Evolutionary conservation across 2,888 invertebrate genomes (phyloP).

Genomic region (Pheosia tremula): DNA sequence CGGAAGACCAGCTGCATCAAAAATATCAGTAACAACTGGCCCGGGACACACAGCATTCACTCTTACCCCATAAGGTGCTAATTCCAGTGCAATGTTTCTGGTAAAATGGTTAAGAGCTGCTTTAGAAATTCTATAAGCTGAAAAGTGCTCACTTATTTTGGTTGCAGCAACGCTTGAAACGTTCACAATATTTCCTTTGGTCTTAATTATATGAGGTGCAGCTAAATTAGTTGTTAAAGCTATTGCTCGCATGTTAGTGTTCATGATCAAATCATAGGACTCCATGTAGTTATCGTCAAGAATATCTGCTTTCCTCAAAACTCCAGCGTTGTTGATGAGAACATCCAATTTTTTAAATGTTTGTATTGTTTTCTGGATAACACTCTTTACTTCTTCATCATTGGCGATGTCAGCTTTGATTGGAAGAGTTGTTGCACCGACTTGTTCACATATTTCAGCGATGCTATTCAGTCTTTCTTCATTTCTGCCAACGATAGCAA

Average conservation of each 20-base stretch:
- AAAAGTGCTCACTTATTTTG: slow-evolving; percentile 8
- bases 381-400: slow-evolving; percentile 40
- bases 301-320: slow-evolving; percentile 24
- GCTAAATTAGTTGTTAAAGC: slow-evolving; percentile 46
- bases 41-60: slow-evolving; percentile 74
- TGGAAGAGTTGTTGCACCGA: slow-evolving; percentile 33
- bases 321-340: slow-evolving; percentile 54
- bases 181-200: slow-evolving; percentile 55
- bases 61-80: slow-evolving; percentile 88
- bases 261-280: slow-evolving; percentile 47
- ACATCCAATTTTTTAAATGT: slow-evolving; percentile 49
- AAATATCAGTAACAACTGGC: slow-evolving; percentile 78
- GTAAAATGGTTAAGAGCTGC: slow-evolving; percentile 50
- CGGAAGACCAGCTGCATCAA: slow-evolving; percentile 14
- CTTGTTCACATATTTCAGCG: slow-evolving; percentile 47
- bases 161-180: slow-evolving; percentile 44
- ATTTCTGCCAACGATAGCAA: slow-evolving; percentile 87
- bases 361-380: slow-evolving; percentile 44
- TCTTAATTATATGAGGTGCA: slow-evolving; percentile 43
- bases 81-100: slow-evolving; percentile 80
- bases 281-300: slow-evolving; percentile 30
- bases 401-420: slow-evolving; percentile 51
- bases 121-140: slow-evolving; percentile 61
- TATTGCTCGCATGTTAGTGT: slow-evolving; percentile 47
- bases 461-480: slow-evolving; percentile 84